Percentiles rank a stretch among this genome's conserved stretches.
Conservation (phyloP, 2,113 vertebrate genomes). For the Paramormyrops kingsleyae region DNA sequence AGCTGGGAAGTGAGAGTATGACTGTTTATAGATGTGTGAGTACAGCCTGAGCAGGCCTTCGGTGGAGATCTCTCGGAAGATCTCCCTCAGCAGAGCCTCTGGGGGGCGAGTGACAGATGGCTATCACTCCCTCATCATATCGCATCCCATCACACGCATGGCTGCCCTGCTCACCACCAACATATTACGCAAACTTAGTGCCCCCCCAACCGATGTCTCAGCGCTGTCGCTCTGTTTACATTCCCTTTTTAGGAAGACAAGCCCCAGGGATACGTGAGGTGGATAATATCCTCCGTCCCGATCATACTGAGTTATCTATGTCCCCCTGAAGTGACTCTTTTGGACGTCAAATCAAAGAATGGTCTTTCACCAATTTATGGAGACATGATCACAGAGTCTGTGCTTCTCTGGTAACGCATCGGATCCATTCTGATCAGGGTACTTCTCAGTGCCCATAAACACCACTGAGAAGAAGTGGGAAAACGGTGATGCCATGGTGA, state of each 20-base stretch:
- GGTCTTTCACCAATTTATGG: constrained; percentile 87
- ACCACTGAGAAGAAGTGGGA: constrained; percentile 69
- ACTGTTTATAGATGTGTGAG: neutral
- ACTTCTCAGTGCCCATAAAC: constrained; percentile 95
- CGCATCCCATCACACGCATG: neutral
- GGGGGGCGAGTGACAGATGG: neutral
- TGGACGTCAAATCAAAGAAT: constrained; percentile 93
- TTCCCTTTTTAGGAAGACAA: neutral
- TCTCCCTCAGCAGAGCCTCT: constrained; percentile 86
- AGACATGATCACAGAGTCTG: constrained; percentile 85
- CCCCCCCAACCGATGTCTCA: neutral
- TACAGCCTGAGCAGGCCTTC: constrained; percentile 67
- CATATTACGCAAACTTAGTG: neutral
- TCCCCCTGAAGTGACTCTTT: constrained; percentile 84
- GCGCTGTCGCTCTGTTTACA: neutral
- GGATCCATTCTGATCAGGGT: constrained; percentile 89
- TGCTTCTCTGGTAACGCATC: constrained; percentile 91
- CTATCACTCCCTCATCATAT: constrained; percentile 20
- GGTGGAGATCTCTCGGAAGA: constrained; percentile 86
- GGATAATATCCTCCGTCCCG: neutral
- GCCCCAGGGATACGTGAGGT: neutral
- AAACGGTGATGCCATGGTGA: neutral
- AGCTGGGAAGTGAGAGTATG: neutral
- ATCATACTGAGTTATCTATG: constrained; percentile 67
- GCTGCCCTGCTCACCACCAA: neutral